Conservation (phyloP, 2,888 invertebrate genomes). For the Bimastos eiseni region DNA sequence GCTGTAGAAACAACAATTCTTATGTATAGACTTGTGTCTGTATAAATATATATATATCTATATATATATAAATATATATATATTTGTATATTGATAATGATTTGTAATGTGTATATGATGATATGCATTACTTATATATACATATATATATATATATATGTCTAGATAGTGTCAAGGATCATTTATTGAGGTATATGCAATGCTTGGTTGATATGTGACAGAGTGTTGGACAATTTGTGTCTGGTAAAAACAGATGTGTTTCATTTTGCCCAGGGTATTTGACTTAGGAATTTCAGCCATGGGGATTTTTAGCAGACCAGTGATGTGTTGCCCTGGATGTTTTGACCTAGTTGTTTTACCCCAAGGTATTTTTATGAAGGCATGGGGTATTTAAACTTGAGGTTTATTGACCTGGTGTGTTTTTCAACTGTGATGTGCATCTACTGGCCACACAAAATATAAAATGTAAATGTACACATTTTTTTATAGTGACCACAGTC, state of each 20-base stretch:
- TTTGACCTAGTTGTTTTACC: no score
- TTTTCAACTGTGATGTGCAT: no score
- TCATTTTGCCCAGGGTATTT: not conserved
- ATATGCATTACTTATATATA: not conserved
- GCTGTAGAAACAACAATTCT: not conserved
- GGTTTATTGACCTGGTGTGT: no score
- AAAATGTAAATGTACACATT: no score
- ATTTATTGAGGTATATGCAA: not conserved
- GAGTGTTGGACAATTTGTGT: not conserved
- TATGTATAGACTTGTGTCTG: not conserved
- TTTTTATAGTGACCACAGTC: no score
- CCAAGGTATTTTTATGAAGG: no score
- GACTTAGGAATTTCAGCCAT: no score
- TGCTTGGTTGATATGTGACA: not conserved
- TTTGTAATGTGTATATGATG: not conserved
- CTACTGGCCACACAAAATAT: not conserved
- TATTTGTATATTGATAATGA: not conserved
- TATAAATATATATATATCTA: not conserved
- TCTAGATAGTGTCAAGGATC: not conserved
- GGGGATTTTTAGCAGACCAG: no score
- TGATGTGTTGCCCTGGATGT: no score
- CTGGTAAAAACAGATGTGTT: not conserved
- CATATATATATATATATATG: not conserved
- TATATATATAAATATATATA: conserved; percentile 1
- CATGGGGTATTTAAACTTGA: no score